Percentiles rank a stretch among this genome's conserved stretches.
Conservation (phyloP, 2,797 vertebrate genomes). For the Hypotaenidia philippensis region DNA sequence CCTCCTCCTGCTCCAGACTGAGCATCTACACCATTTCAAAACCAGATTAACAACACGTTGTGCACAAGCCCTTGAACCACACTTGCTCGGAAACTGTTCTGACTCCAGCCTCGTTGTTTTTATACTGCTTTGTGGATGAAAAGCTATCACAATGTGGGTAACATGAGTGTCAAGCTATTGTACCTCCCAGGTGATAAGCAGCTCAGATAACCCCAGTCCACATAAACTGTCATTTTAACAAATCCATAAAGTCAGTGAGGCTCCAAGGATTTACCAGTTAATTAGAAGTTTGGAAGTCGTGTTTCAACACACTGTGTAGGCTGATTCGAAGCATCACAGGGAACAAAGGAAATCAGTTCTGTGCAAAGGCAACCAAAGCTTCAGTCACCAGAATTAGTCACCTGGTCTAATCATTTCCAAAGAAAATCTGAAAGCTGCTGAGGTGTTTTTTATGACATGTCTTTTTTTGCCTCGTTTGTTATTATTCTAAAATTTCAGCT, state of each 20-base stretch:
- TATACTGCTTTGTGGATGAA: background rate
- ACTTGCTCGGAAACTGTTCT: background rate
- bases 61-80: background rate
- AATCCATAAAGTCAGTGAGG: background rate
- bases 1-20: fast-evolving
- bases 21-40: background rate
- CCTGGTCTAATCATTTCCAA: background rate
- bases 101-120: background rate
- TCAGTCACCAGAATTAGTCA: background rate
- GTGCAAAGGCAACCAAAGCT: background rate
- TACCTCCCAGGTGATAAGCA: background rate
- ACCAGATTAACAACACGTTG: background rate
- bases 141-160: background rate
- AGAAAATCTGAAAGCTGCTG: background rate
- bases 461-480: background rate
- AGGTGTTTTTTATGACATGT: background rate
- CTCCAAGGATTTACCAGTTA: background rate
- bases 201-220: background rate
- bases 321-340: background rate
- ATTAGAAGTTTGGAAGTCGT: background rate
- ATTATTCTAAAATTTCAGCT: background rate
- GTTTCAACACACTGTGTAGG: background rate
- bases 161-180: background rate
- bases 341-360: background rate
- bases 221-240: background rate